Evolutionary conservation across 2,797 vertebrate species (phyloP).

Genomic region (Onychomys leucogaster): DNA sequence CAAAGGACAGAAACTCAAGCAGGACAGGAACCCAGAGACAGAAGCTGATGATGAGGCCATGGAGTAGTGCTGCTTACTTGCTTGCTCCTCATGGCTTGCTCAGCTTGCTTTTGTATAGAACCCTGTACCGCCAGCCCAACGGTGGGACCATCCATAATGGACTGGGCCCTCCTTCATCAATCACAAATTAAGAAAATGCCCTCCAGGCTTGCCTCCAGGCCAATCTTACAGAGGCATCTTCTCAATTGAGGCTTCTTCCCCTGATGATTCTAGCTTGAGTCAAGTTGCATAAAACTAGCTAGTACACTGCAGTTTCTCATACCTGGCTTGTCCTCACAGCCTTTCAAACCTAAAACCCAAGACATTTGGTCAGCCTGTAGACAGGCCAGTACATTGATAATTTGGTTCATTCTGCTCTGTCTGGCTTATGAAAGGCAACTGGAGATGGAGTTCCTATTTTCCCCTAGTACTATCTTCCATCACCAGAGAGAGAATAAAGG

Average conservation of each 20-base stretch:
- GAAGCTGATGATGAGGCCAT: background rate
- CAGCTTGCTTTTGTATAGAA: background rate
- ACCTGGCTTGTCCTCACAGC: background rate
- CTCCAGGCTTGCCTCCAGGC: background rate
- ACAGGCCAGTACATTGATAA: background rate
- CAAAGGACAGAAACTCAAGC: background rate
- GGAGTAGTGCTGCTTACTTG: background rate
- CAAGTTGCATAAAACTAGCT: background rate
- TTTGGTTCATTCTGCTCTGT: background rate
- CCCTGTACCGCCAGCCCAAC: background rate
- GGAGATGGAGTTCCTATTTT: background rate
- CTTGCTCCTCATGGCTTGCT: background rate
- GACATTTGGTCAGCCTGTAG: background rate
- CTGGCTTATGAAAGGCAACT: background rate
- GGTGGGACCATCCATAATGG: too few species aligned
- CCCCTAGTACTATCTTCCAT: background rate
- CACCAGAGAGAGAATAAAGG: background rate
- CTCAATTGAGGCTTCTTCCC: too few species aligned
- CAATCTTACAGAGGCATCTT: background rate
- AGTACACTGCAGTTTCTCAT: background rate
- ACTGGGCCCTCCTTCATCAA: background rate
- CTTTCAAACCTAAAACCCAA: background rate
- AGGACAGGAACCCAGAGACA: background rate
- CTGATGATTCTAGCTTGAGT: background rate
- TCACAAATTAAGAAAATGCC: background rate